phyloP scores from a whole-genome alignment of 2,888 invertebrate genomes.

The Patella pellucida region DNA sequence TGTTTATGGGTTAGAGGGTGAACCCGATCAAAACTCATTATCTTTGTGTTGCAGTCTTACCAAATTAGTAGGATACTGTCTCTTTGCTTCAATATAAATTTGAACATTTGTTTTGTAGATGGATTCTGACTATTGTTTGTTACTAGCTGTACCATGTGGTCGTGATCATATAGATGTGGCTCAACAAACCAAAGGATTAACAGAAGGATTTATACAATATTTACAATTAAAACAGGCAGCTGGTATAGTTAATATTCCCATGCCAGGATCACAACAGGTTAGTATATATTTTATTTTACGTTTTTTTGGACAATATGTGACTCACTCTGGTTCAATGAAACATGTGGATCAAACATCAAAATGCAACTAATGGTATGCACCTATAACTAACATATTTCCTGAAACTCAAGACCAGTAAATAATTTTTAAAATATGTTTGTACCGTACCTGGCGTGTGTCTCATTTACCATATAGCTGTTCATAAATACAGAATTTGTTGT shows the following conservation, averaged over 20 bases:
- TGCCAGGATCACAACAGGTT: constrained; percentile 78
- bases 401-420: too few species aligned
- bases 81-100: background rate
- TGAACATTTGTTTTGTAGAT: constrained; percentile 75
- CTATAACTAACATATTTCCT: too few species aligned
- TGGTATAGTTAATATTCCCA: constrained; percentile 92
- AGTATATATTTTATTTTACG: too few species aligned
- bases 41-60: background rate
- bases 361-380: too few species aligned
- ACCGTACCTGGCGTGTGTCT: too few species aligned
- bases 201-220: constrained; percentile 94
- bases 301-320: too few species aligned
- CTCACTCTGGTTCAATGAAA: too few species aligned
- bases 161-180: constrained; percentile 93
- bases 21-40: background rate
- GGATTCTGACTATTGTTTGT: constrained; percentile 95
- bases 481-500: too few species aligned
- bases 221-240: constrained; percentile 97
- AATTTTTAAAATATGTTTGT: too few species aligned
- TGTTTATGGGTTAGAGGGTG: background rate
- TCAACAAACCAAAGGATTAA: constrained; percentile 87
- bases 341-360: too few species aligned
- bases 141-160: constrained; percentile 95
- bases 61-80: background rate
- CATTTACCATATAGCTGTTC: too few species aligned